Conservation (phyloP, 2,888 invertebrate genomes). For the Chaitophorus viminalis region DNA sequence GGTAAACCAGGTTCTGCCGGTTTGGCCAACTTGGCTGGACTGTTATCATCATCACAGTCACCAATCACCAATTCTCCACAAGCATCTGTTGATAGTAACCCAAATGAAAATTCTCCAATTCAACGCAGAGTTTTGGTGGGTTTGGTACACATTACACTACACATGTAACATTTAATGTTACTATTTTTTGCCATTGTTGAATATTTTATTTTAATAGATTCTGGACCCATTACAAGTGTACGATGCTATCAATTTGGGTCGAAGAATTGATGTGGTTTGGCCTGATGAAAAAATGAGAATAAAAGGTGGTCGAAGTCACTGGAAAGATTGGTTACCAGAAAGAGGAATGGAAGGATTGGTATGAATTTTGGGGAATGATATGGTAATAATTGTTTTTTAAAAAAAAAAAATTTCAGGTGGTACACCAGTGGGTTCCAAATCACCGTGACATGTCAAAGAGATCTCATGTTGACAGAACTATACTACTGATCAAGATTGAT, state of each 20-base stretch:
- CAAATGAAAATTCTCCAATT: slow-evolving; percentile 68
- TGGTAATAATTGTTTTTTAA: not conserved
- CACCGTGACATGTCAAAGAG: slow-evolving; percentile 87
- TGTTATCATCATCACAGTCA: slow-evolving; percentile 64
- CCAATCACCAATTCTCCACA: slow-evolving; percentile 60
- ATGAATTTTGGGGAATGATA: slow-evolving; percentile 64
- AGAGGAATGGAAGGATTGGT: slow-evolving; percentile 92
- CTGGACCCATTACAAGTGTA: slow-evolving; percentile 80
- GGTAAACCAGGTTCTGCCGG: slow-evolving; percentile 91
- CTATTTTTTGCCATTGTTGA: not conserved
- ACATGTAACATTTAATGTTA: no score
- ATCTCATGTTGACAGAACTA: slow-evolving; percentile 91
- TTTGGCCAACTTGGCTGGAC: slow-evolving; percentile 80
- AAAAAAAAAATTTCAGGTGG: slow-evolving; percentile 72
- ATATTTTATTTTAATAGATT: slow-evolving; percentile 65
- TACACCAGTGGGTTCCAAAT: slow-evolving; percentile 94
- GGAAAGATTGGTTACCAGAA: slow-evolving; percentile 90
- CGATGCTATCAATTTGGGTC: slow-evolving; percentile 89
- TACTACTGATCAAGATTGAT: slow-evolving; percentile 90
- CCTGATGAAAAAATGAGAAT: slow-evolving; percentile 89
- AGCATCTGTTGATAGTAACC: slow-evolving; percentile 60
- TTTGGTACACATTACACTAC: not conserved
- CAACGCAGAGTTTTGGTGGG: slow-evolving; percentile 72
- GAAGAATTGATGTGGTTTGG: slow-evolving; percentile 95
- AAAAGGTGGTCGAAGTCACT: slow-evolving; percentile 86